Base-by-base conservation (phyloP, 2,888 invertebrate species). In the Chymomyza fuscimana region DNA sequence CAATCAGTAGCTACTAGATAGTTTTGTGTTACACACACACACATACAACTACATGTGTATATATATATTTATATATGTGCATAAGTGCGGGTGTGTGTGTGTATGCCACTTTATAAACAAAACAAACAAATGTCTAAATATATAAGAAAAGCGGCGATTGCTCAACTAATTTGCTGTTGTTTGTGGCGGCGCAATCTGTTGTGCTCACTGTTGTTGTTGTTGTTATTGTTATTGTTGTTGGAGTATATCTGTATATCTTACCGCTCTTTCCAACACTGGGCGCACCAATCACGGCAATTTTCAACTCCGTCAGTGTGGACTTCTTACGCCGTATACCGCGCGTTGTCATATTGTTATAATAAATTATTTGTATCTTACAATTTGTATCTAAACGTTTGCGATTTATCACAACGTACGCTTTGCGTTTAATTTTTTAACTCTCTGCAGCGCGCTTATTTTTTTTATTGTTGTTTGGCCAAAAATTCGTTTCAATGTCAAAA, bases 231-330 rank as follows among this genome's bases (percentile, higher is more conserved):
- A n/a, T 63, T 61, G 60, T 58, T 50, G 32, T 29, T 9, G 56
- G 60, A 58, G 59, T 40, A 70, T 54, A 52, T 32, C 32, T 6
- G 56, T 25, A 29, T 60, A 58, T 56, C 87, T 86, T 94, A 97
- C 98, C 98, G 92, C 97, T 97, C 93, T 98, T 98, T 74, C 97
- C 97, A 78, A 98, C 97, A 77, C 96, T 95, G 16, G 97, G 96
- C 69, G 96, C 96, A 69, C 98, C 98, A 80, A 97, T 93, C 82
- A 98, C 96, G 56, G 96, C 97, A 86, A 98, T 95, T 93, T 97
- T 97, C 80, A 97, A 96, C 93, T 97, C 97, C 73, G 96, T 95
- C 77, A 97, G 93, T 82, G 96, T 96, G 59, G 97, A 97, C 92
- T 97, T 97, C 93, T 97, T 97, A 87, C 97, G 94, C 82, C 97